These are phyloP conservation scores for Eupithecia dodoneata DNA, from an alignment of 2,888 invertebrate species.

Conservation along the genomic window DNA sequence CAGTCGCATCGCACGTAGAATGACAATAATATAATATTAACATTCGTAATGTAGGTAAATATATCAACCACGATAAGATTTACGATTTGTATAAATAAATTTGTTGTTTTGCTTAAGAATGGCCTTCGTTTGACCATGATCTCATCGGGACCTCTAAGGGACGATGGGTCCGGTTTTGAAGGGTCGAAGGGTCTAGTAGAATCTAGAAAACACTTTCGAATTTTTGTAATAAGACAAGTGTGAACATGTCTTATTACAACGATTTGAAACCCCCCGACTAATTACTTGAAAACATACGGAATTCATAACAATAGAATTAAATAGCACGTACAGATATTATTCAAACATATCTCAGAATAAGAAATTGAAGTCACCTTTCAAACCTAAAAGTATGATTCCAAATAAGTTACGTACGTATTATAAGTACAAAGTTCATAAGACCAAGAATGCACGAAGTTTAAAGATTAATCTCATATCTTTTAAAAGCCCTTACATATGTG, in stretches of 20 bases:
- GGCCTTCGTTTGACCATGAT: background rate
- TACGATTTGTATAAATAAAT: background rate
- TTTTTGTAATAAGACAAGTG: too few relatives aligned
- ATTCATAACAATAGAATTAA: background rate
- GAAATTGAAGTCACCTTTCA: background rate
- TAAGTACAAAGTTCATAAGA: too few relatives aligned
- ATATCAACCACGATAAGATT: background rate
- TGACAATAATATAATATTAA: slow-evolving; percentile 20
- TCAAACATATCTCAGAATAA: background rate
- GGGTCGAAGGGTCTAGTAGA: background rate
- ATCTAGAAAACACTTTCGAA: background rate
- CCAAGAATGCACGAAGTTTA: too few relatives aligned
- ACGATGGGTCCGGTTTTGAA: background rate
- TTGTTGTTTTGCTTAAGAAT: background rate
- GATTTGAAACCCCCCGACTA: background rate
- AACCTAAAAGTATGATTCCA: background rate
- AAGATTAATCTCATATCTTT: too few relatives aligned
- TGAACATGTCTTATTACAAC: background rate
- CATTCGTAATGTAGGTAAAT: slow-evolving; percentile 7
- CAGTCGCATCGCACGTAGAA: slow-evolving; percentile 24
- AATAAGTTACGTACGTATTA: background rate
- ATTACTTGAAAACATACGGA: background rate
- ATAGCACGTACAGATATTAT: background rate
- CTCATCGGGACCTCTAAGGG: background rate
- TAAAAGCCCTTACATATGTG: too few relatives aligned